Percentiles rank a stretch among this genome's conserved stretches.
phyloP scores from a whole-genome alignment of 1,140 invertebrate genomes.

The Drosophila tani region DNA sequence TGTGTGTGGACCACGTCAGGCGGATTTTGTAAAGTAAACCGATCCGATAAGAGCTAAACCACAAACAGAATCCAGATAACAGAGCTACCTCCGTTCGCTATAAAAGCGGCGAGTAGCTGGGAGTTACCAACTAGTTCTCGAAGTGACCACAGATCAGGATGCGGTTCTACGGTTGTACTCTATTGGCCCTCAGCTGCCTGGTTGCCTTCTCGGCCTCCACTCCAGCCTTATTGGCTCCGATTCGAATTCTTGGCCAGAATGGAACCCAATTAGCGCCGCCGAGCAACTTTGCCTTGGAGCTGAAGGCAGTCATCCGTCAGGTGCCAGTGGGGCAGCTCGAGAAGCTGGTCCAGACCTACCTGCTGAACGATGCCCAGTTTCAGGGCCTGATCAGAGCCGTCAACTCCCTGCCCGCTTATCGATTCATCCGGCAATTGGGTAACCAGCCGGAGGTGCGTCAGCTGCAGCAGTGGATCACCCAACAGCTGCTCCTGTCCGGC shows the following conservation, averaged over 20 bases:
- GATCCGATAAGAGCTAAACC: conserved; percentile 43
- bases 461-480: conserved; percentile 57
- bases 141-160: conserved; percentile 22
- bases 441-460: conserved; percentile 68
- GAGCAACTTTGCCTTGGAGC: conserved; percentile 62
- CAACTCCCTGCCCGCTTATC: conserved; percentile 57
- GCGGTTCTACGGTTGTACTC: conserved; percentile 14
- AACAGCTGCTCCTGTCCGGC: conserved; percentile 61
- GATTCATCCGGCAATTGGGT: conserved; percentile 45
- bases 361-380: conserved; percentile 72
- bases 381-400: conserved; percentile 64
- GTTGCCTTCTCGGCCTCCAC: neutral
- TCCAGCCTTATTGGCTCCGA: conserved; percentile 12
- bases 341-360: conserved; percentile 62
- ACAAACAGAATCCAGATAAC: conserved; percentile 31
- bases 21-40: conserved; percentile 27
- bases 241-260: neutral
- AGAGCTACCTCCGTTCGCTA: conserved; percentile 4
- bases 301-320: conserved; percentile 40
- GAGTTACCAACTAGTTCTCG: conserved; percentile 13
- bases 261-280: neutral
- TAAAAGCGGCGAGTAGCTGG: conserved; percentile 23
- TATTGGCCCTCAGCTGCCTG: conserved; percentile 43
- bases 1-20: conserved; percentile 23
- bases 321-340: conserved; percentile 57